Conservation (phyloP, 2,113 vertebrate genomes). For the Martes martes region DNA sequence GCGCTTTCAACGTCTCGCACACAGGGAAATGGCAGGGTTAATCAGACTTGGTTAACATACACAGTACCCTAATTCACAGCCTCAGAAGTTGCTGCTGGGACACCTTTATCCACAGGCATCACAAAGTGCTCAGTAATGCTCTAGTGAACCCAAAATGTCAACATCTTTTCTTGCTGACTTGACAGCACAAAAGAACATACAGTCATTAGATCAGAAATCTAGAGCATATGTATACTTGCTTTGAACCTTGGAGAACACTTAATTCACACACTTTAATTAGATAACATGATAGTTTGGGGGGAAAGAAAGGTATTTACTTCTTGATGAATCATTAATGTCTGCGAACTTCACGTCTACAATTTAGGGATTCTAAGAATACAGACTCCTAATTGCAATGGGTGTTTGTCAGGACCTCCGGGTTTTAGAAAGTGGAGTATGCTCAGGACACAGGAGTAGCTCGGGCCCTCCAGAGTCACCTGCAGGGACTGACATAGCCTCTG, state of each 20-base stretch:
- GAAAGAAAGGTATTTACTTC: not conserved
- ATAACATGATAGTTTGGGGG: not conserved
- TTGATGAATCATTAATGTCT: not conserved
- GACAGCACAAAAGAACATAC: not conserved
- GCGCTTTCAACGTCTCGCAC: no score
- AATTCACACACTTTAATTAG: not conserved
- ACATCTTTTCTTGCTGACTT: not conserved
- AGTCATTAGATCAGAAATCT: not conserved
- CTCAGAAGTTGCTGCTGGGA: not conserved
- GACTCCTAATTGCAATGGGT: not conserved
- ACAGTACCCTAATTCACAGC: not conserved
- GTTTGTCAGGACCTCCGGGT: not conserved
- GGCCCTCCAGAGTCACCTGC: not conserved
- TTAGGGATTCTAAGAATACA: not conserved
- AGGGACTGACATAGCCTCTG: not conserved
- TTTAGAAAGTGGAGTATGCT: not conserved
- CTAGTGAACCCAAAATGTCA: not conserved
- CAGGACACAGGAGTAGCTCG: not conserved
- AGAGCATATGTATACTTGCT: not conserved
- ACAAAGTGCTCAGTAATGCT: not conserved
- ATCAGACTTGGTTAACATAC: not conserved
- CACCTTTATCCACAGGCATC: not conserved
- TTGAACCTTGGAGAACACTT: not conserved
- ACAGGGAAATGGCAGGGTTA: not conserved
- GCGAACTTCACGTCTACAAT: not conserved